Evolutionary conservation across 2,797 vertebrate genomes (phyloP).

Genomic region (Tolypeutes matacus): DNA sequence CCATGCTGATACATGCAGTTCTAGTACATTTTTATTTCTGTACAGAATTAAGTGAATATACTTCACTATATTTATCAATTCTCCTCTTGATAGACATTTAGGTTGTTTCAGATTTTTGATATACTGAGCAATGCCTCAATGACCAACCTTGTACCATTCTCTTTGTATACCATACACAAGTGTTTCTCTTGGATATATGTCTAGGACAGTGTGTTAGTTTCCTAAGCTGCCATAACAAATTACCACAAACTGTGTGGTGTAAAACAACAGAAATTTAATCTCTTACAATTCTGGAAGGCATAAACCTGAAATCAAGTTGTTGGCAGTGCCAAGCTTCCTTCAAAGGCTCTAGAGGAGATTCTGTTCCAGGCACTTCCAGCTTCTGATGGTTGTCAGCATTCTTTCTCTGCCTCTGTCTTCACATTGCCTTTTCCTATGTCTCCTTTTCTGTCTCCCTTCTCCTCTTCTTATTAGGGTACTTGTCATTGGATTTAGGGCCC

Average conservation of each 20-base stretch:
- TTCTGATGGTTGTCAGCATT: neutral
- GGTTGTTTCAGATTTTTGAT: neutral
- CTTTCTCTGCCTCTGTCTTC: neutral
- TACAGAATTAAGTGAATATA: neutral
- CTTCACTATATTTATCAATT: slow-evolving; percentile 12
- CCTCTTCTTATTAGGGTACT: neutral
- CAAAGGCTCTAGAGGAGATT: neutral
- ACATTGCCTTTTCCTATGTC: neutral
- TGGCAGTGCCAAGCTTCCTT: neutral
- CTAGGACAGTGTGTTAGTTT: neutral
- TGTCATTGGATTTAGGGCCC: neutral
- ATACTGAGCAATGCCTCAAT: neutral
- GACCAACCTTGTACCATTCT: neutral
- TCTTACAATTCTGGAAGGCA: neutral
- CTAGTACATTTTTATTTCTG: neutral
- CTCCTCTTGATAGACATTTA: slow-evolving; percentile 7
- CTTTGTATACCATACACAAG: neutral
- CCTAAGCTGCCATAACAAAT: neutral
- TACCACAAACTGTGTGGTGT: neutral
- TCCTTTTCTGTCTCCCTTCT: neutral
- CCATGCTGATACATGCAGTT: neutral
- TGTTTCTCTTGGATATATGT: neutral
- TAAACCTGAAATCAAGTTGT: neutral
- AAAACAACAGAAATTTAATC: neutral
- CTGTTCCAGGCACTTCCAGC: neutral